Conservation (phyloP, 2,113 vertebrate genomes). For the Eretmochelys imbricata region DNA sequence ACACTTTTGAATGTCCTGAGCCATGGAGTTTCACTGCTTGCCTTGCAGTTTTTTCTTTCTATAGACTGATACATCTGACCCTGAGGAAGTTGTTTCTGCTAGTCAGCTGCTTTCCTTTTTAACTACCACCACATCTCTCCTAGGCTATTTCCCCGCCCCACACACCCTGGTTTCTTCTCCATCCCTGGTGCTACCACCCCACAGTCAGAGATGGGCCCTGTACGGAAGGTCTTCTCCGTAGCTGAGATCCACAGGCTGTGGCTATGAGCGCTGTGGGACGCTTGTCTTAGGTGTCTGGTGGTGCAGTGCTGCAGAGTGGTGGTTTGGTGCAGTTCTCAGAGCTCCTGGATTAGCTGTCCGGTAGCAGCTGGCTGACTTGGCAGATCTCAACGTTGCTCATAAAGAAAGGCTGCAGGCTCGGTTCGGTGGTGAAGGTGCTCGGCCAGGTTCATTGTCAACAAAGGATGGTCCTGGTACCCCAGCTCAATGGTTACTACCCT, state of each 20-base stretch:
- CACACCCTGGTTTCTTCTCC: not conserved
- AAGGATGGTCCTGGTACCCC: not conserved
- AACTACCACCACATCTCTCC: not conserved
- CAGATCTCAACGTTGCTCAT: not conserved
- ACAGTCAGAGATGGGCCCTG: not conserved
- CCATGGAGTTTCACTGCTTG: accelerated
- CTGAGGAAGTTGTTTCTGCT: not conserved
- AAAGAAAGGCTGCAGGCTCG: not conserved
- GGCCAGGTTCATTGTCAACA: not conserved
- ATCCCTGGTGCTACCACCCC: not conserved
- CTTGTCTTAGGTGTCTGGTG: not conserved
- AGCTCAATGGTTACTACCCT: not conserved
- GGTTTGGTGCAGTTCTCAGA: not conserved
- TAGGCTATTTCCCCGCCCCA: not conserved
- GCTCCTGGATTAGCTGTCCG: not conserved
- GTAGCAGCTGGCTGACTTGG: not conserved
- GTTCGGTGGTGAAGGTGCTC: not conserved
- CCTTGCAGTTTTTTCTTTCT: not conserved
- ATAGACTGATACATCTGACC: not conserved
- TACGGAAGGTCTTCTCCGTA: not conserved
- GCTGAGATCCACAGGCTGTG: not conserved
- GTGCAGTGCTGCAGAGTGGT: not conserved
- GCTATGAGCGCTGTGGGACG: not conserved
- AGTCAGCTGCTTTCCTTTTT: not conserved
- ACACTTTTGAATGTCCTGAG: not conserved